A percentile compares a stretch with the other conserved stretches of the same genome.
phyloP scores from a whole-genome alignment of 2,888 invertebrate genomes.

The Agrochola litura region DNA sequence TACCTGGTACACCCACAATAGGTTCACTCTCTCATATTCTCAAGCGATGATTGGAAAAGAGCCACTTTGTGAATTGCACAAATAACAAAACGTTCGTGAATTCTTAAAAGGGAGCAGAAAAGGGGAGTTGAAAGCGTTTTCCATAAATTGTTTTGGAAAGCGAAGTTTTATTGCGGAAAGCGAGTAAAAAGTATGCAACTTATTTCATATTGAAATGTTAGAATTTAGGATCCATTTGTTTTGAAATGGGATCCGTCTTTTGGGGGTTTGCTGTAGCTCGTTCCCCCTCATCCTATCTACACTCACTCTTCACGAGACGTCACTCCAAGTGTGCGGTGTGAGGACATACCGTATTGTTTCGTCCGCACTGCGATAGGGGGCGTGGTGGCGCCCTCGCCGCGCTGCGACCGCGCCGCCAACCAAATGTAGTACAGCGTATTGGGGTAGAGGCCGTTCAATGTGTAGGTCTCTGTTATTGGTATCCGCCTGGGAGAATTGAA shows the following conservation, averaged over 20 bases:
- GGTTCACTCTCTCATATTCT: slow-evolving; percentile 81
- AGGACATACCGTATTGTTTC: slow-evolving; percentile 98
- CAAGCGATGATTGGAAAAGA: slow-evolving; percentile 73
- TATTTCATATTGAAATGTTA: slow-evolving; percentile 36
- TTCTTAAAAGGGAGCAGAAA: slow-evolving; percentile 15
- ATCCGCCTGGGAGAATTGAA: slow-evolving; percentile 92
- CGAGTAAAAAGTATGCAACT: slow-evolving; percentile 31
- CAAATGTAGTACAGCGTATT: slow-evolving; percentile 99
- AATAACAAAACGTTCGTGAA: slow-evolving; percentile 33
- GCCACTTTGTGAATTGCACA: slow-evolving; percentile 59
- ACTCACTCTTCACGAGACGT: slow-evolving; percentile 69
- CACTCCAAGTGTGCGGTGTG: slow-evolving; percentile 60
- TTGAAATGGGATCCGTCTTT: background rate
- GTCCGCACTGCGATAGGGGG: slow-evolving; percentile 98
- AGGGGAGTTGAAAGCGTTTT: slow-evolving; percentile 47
- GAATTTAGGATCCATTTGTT: slow-evolving; percentile 20
- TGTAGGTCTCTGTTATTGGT: slow-evolving; percentile 95
- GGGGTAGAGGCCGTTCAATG: slow-evolving; percentile 97
- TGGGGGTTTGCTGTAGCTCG: slow-evolving; percentile 28
- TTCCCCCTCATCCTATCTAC: slow-evolving; percentile 62
- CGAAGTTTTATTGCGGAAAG: slow-evolving; percentile 36
- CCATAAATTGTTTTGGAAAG: slow-evolving; percentile 48
- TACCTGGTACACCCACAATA: slow-evolving; percentile 86
- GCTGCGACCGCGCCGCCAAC: slow-evolving; percentile 97
- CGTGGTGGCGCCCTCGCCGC: slow-evolving; percentile 98